Evolutionary conservation across 2,888 invertebrate genomes (phyloP).

Genomic region (Pecten maximus): DNA sequence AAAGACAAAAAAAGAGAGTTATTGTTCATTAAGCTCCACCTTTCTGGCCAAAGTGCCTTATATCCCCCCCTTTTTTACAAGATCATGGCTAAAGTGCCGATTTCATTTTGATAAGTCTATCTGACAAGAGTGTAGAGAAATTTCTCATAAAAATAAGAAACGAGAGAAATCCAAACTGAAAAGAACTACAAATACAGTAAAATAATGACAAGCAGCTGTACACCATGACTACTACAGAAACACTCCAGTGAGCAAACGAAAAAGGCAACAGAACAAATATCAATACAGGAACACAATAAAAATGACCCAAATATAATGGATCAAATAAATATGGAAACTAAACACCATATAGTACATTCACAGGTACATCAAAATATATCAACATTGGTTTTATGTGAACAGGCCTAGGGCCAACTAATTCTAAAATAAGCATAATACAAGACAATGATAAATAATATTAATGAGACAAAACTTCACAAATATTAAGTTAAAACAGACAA

Average conservation of each 20-base stretch:
- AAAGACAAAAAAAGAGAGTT: background rate
- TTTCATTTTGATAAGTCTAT: background rate
- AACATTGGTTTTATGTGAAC: constrained; percentile 29
- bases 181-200: constrained; percentile 41
- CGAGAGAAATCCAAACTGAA: constrained; percentile 36
- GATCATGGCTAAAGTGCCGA: background rate
- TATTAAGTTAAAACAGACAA: constrained; percentile 38
- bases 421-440: constrained; percentile 37
- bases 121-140: constrained; percentile 24
- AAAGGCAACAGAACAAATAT: constrained; percentile 41
- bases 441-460: constrained; percentile 19
- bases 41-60: background rate
- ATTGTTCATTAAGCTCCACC: background rate
- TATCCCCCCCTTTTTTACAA: background rate
- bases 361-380: constrained; percentile 41
- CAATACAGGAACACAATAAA: constrained; percentile 12
- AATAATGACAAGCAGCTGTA: constrained; percentile 47
- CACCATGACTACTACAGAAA: constrained; percentile 17
- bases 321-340: constrained; percentile 26
- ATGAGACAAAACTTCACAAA: constrained; percentile 36
- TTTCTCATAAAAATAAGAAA: constrained; percentile 39
- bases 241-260: constrained; percentile 39
- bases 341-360: constrained; percentile 33
- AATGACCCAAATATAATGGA: constrained; percentile 13
- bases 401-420: constrained; percentile 40